Base-by-base conservation (phyloP, 64 coral and sea anemone species). In the Platygyra sinensis region DNA sequence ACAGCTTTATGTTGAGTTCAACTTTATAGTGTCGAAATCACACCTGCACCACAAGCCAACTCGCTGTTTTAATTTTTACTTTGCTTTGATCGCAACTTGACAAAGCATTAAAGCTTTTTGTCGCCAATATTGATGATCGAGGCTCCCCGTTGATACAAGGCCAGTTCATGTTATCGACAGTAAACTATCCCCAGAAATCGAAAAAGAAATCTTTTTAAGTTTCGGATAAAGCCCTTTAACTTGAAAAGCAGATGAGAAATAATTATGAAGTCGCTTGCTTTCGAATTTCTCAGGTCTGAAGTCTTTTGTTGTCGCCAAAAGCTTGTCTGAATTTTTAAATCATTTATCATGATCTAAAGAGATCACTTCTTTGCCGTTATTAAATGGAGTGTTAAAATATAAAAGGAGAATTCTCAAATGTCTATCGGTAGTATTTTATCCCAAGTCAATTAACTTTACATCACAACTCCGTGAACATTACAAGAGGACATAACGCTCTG, bases 311-410 rank as follows among this genome's bases (percentile, higher is more conserved):
- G 15, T 25, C 19, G 16, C 33, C 14, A 85, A 83, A 83, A 24
- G 63, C 36, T 72, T 85, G 63, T 49, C 81, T 16, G 32, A 32
- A 36, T 71, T 27, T 46, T 39, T 85, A 17, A 85, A 52, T 85
- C 38, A 72, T 64, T 64, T 39, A 82, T 50, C 81, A 83, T 69
- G 27, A 46, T 59, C 38, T 28, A 14, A 72, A 85, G 64, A 85
- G 62, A 71, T 85, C 24, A 85, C 52, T 67, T 61, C 52, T 72
- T 85, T 85, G 20, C 38, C 61, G 81, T 85, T 85, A 72, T 39
- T 0, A 85, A 71, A 15, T 72, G 36, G 33, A 36, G 63, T 85
- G 81, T 50, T 20, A 83, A 83, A 85, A 27, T n/a, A 67, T 71
- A 71, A 51, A 46, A 83, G 14, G 24, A 71, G 55, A 62, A 8